Percentiles rank a stretch among this genome's conserved stretches.
phyloP scores from a whole-genome alignment of 2,113 vertebrate genomes.

The Oreochromis tanganicae region DNA sequence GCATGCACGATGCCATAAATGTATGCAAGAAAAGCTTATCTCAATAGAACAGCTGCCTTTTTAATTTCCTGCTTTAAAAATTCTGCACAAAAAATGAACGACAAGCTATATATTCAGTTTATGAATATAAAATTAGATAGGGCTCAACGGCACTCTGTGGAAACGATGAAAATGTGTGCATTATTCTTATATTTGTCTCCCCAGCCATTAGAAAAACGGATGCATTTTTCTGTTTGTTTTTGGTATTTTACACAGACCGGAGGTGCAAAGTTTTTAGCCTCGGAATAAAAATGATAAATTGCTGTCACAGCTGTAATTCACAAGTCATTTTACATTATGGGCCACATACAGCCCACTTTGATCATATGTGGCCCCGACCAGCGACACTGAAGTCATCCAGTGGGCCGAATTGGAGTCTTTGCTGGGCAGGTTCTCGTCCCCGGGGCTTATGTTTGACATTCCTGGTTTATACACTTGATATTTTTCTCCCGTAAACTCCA shows the following conservation, averaged over 20 bases:
- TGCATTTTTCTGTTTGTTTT: not conserved
- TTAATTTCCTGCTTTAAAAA: constrained; percentile 55
- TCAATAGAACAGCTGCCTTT: constrained; percentile 59
- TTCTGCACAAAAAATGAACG: not conserved
- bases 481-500: not conserved
- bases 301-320: not conserved
- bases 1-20: constrained; percentile 20
- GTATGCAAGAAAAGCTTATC: constrained; percentile 47
- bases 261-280: not conserved
- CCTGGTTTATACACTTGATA: not conserved
- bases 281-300: not conserved
- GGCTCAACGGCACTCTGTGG: not conserved
- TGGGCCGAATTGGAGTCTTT: not conserved
- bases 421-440: not conserved
- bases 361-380: not conserved
- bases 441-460: not conserved
- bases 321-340: not conserved
- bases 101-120: constrained; percentile 5
- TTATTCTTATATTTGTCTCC: not conserved
- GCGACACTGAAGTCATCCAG: not conserved
- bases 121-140: constrained; percentile 24
- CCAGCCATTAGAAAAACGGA: not conserved
- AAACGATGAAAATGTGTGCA: constrained; percentile 9
- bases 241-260: not conserved
- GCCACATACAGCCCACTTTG: not conserved